phyloP scores from a whole-genome alignment of 2,888 invertebrate genomes.

The Entomobrya multifasciata region DNA sequence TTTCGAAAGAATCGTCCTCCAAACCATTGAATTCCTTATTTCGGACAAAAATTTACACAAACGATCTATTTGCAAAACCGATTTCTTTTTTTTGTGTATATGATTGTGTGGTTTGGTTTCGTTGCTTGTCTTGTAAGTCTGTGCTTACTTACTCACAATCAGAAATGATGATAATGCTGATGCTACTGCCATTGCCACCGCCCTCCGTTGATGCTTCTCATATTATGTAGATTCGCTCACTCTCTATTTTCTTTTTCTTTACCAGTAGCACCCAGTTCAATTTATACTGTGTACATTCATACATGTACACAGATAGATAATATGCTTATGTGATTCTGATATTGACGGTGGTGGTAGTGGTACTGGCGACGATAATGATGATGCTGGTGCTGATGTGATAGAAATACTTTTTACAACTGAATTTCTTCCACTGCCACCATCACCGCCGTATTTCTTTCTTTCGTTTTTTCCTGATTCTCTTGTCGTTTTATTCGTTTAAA shows the following conservation, averaged over 20 bases:
- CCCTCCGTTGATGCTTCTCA: slow-evolving; percentile 44
- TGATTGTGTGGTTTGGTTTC: slow-evolving; percentile 14
- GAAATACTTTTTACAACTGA: slow-evolving; percentile 61
- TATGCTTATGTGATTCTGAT: slow-evolving; percentile 63
- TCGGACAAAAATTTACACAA: slow-evolving; percentile 79
- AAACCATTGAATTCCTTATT: slow-evolving; percentile 76
- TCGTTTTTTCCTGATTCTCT: slow-evolving; percentile 20
- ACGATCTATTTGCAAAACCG: slow-evolving; percentile 79
- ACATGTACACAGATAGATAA: slow-evolving; percentile 42
- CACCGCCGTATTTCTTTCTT: slow-evolving; percentile 54
- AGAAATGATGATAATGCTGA: slow-evolving; percentile 29
- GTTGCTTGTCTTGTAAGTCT: background rate
- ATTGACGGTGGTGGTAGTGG: too few species aligned
- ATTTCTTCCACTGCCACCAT: slow-evolving; percentile 44
- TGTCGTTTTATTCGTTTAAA: slow-evolving; percentile 30
- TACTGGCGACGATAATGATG: slow-evolving; percentile 31
- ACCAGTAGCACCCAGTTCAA: slow-evolving; percentile 7
- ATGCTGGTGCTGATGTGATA: slow-evolving; percentile 56
- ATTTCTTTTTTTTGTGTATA: slow-evolving; percentile 62
- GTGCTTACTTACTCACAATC: background rate
- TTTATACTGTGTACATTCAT: slow-evolving; percentile 2
- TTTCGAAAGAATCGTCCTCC: slow-evolving; percentile 42
- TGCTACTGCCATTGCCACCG: slow-evolving; percentile 41
- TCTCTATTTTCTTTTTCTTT: slow-evolving; percentile 20
- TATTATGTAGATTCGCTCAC: slow-evolving; percentile 51